Conservation (phyloP, 2,113 vertebrate genomes). For the Brachypteracias leptosomus region DNA sequence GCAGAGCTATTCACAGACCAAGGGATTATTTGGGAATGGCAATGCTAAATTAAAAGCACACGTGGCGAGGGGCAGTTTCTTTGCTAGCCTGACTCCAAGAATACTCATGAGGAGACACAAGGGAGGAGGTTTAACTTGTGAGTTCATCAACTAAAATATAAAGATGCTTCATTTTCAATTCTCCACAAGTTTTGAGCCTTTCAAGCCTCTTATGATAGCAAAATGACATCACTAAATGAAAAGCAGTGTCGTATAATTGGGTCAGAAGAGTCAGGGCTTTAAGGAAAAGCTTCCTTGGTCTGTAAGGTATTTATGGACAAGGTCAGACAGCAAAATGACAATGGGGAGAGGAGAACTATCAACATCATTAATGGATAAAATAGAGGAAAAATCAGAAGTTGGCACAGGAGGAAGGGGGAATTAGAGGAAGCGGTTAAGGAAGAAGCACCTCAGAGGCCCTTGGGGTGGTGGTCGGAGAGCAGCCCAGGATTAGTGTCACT, state of each 20-base stretch:
- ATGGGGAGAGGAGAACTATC: too few species aligned
- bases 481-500: not conserved
- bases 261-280: not conserved
- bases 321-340: not conserved
- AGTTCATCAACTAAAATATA: not conserved
- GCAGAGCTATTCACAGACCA: not conserved
- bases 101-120: rapidly evolving
- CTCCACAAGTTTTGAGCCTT: rapidly evolving
- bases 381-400: not conserved
- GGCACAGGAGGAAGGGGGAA: rapidly evolving
- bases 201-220: not conserved
- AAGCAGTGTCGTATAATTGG: not conserved
- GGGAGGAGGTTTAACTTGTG: not conserved
- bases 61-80: not conserved
- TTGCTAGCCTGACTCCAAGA: not conserved
- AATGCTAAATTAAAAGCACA: not conserved
- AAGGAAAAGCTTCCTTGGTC: not conserved
- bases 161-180: not conserved
- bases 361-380: not conserved
- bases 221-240: not conserved
- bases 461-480: not conserved
- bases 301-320: not conserved
- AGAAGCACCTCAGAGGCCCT: not conserved
- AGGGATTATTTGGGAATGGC: not conserved
- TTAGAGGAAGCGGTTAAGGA: not conserved